These are phyloP conservation scores for Chrysocyon brachyurus DNA, from an alignment of 2,797 vertebrate species.

Conservation along the genomic window DNA sequence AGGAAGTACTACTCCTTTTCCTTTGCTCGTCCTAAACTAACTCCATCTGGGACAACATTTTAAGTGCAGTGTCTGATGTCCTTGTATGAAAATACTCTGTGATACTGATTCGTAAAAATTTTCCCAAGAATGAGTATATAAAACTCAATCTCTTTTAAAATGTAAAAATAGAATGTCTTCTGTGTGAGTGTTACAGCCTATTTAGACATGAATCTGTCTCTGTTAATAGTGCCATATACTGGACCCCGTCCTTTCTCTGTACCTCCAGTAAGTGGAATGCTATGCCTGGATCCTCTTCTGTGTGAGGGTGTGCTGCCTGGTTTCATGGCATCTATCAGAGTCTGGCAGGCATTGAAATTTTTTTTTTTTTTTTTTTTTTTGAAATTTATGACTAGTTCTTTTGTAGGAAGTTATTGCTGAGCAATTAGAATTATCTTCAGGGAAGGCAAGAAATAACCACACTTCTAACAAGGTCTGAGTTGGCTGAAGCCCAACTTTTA, in stretches of 20 bases:
- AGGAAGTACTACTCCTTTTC: background rate
- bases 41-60: background rate
- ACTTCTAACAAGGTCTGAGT: background rate
- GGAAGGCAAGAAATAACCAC: background rate
- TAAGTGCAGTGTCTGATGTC: background rate
- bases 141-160: constrained; percentile 12
- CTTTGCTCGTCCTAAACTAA: constrained; percentile 14
- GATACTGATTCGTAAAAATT: background rate
- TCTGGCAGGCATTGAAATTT: background rate
- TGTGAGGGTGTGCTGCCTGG: background rate
- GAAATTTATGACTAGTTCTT: background rate
- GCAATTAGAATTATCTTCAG: background rate
- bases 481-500: background rate
- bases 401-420: background rate
- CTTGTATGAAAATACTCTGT: constrained; percentile 40
- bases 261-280: background rate
- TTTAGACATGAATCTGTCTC: background rate
- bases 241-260: fast-evolving
- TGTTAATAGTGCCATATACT: fast-evolving
- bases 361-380: no score
- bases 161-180: background rate
- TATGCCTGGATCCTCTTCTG: background rate
- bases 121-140: background rate
- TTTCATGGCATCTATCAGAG: background rate
- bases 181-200: background rate